phyloP scores from a whole-genome alignment of 1,140 invertebrate genomes.

The Colletes latitarsis region DNA sequence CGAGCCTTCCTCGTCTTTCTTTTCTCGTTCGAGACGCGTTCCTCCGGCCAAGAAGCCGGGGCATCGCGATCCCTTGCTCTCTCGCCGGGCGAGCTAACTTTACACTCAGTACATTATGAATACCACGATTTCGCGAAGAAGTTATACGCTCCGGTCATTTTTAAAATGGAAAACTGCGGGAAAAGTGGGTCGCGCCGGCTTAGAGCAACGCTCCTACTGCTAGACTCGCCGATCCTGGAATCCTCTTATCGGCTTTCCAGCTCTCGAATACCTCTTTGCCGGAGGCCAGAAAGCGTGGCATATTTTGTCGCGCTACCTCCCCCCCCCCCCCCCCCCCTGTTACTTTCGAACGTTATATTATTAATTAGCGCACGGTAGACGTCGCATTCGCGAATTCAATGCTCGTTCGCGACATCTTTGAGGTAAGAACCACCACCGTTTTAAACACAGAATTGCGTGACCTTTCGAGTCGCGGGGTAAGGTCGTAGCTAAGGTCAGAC shows the following conservation, averaged over 20 bases:
- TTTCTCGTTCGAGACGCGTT: not conserved
- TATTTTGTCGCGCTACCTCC: not conserved
- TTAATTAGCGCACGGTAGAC: constrained; percentile 2
- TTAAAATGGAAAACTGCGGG: constrained; percentile 52
- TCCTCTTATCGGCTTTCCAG: constrained; percentile 51
- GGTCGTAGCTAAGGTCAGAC: no score
- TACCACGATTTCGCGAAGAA: constrained; percentile 66
- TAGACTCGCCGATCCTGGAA: constrained; percentile 2
- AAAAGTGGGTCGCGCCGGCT: constrained; percentile 37
- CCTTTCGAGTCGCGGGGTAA: no score
- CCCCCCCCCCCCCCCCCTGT: no score
- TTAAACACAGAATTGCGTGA: no score
- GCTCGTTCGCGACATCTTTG: no score
- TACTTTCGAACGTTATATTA: not conserved
- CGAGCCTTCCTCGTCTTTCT: constrained; percentile 23
- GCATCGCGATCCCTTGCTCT: constrained; percentile 22
- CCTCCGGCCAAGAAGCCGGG: not conserved
- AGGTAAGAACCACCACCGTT: no score
- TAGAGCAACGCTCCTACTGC: constrained; percentile 8
- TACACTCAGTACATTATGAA: constrained; percentile 72
- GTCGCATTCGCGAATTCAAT: not conserved
- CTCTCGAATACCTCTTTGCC: constrained; percentile 23
- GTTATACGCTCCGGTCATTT: constrained; percentile 61
- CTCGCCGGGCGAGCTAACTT: constrained; percentile 63
- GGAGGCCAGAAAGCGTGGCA: not conserved